Conservation (phyloP, 2,888 invertebrate genomes). For the Pachymerium ferrugineum region DNA sequence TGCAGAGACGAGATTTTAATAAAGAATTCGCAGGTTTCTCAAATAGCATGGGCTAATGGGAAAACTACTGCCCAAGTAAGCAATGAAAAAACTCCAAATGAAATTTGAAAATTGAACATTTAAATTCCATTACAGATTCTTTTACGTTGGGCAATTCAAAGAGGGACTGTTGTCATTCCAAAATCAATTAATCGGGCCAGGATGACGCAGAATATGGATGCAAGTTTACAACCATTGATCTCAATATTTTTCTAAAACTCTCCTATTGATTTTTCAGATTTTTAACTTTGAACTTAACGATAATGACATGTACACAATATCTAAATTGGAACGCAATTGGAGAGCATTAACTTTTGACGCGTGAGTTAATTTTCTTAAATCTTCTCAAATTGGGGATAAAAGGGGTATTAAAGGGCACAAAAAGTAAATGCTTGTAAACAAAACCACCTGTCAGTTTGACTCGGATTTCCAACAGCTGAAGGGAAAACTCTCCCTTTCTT, state of each 20-base stretch:
- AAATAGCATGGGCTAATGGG: too few relatives aligned
- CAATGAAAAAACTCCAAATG: conserved; percentile 58
- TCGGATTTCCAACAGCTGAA: too few relatives aligned
- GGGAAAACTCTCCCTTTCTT: too few relatives aligned
- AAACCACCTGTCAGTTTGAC: too few relatives aligned
- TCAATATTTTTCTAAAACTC: neutral
- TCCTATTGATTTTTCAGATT: neutral
- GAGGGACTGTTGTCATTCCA: conserved; percentile 69
- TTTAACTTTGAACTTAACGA: neutral
- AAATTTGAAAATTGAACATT: conserved; percentile 63
- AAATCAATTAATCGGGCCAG: conserved; percentile 72
- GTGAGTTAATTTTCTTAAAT: too few relatives aligned
- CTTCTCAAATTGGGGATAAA: too few relatives aligned
- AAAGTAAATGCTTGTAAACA: too few relatives aligned
- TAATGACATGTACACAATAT: neutral
- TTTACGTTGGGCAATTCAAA: conserved; percentile 56
- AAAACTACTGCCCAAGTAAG: too few relatives aligned
- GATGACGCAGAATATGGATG: conserved; percentile 64
- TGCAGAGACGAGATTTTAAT: conserved; percentile 50
- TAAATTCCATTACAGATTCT: conserved; percentile 51
- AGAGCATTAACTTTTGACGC: neutral
- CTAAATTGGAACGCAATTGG: neutral
- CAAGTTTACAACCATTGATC: neutral
- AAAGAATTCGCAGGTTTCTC: too few relatives aligned
- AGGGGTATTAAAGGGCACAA: too few relatives aligned